Percentiles rank a stretch among this genome's conserved stretches.
Evolutionary conservation across 2,113 vertebrate genomes (phyloP).

Genomic region (Microtus ochrogaster): DNA sequence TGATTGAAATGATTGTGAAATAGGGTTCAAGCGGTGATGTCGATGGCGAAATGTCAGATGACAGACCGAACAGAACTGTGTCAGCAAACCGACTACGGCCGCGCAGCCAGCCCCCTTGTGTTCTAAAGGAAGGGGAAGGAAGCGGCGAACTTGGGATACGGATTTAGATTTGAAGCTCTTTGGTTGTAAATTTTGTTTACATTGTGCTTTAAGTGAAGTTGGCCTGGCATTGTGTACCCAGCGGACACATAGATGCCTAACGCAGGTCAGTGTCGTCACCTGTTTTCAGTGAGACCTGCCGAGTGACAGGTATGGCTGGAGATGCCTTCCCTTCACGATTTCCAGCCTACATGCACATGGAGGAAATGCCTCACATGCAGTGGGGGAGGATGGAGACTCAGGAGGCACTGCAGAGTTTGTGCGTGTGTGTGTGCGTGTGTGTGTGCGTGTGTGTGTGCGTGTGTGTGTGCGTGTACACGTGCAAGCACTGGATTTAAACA

Average conservation of each 20-base stretch:
- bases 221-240: background rate
- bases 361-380: conserved; percentile 42
- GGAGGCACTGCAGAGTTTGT: background rate
- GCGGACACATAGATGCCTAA: background rate
- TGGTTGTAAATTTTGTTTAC: background rate
- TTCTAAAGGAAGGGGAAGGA: background rate
- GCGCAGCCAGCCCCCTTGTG: background rate
- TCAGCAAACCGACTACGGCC: background rate
- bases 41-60: conserved; percentile 9
- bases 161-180: background rate
- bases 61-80: background rate
- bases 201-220: conserved; percentile 11
- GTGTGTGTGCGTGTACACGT: background rate
- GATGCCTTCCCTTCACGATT: conserved; percentile 2
- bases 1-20: background rate
- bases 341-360: background rate
- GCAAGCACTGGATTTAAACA: conserved; percentile 54
- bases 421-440: no score
- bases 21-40: background rate
- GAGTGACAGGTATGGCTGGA: background rate
- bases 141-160: background rate
- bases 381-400: background rate
- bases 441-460: background rate
- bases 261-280: background rate
- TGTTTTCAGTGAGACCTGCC: background rate